A percentile compares a stretch with the other conserved stretches of the same genome.
Conservation (phyloP, 2,113 vertebrate species). For the Hippocampus guttulatus region DNA sequence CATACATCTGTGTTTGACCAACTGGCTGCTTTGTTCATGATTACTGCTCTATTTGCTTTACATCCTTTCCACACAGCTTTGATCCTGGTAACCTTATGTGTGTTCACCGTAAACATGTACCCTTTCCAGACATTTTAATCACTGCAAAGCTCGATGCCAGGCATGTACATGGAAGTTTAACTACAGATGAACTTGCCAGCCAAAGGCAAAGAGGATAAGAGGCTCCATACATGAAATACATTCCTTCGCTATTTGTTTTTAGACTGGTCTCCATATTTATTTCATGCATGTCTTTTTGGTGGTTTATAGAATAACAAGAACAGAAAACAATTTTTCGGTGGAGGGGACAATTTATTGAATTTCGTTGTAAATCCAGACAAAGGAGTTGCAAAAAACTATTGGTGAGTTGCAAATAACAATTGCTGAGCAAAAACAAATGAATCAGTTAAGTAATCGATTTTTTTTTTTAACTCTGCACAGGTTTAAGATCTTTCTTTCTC, state of each 20-base stretch:
- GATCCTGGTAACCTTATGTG: conserved; percentile 65
- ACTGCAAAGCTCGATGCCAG: conserved; percentile 48
- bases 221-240: conserved; percentile 18
- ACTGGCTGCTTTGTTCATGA: conserved; percentile 58
- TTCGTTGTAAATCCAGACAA: no score
- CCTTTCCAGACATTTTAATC: conserved; percentile 68
- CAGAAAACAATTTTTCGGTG: neutral
- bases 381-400: no score
- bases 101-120: conserved; percentile 70
- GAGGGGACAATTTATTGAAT: no score
- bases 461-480: no score
- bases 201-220: conserved; percentile 49
- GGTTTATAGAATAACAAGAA: neutral
- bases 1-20: conserved; percentile 66
- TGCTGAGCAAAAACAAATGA: no score
- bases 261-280: conserved; percentile 11
- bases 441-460: no score
- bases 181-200: conserved; percentile 57
- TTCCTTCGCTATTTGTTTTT: conserved; percentile 16
- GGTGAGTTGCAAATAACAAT: no score
- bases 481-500: no score
- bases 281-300: conserved; percentile 1
- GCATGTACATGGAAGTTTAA: conserved; percentile 60
- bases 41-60: conserved; percentile 50
- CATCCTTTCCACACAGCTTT: conserved; percentile 62